phyloP scores from a whole-genome alignment of 2,113 vertebrate species.

The Edolisoma coerulescens region DNA sequence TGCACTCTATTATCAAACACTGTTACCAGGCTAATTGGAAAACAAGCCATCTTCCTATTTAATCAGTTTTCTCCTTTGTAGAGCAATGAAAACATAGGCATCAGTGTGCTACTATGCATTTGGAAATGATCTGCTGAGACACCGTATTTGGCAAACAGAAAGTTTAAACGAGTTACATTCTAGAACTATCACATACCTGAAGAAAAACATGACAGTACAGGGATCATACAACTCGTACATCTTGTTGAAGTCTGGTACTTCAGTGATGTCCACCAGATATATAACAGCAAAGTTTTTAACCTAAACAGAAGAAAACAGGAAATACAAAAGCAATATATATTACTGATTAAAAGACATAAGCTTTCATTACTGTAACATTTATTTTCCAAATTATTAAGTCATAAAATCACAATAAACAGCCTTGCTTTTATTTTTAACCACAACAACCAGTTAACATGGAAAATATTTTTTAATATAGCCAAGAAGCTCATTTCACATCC shows the following conservation, averaged over 20 bases:
- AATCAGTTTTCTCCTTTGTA: background rate
- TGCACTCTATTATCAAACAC: background rate
- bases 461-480: background rate
- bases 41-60: background rate
- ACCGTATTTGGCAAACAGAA: background rate
- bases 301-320: constrained; percentile 63
- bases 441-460: background rate
- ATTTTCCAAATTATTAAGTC: background rate
- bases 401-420: background rate
- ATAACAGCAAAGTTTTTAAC: constrained; percentile 99
- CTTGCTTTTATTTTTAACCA: background rate
- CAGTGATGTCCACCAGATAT: constrained; percentile 98
- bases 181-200: constrained; percentile 78
- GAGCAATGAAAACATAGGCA: background rate
- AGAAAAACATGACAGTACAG: constrained; percentile 99
- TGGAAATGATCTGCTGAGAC: background rate
- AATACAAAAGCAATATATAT: background rate
- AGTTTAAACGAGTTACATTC: background rate
- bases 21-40: background rate
- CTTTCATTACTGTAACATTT: background rate
- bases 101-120: background rate
- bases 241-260: constrained; percentile 99
- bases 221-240: constrained; percentile 98
- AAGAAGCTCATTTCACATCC: background rate
- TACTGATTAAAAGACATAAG: background rate